Conservation (phyloP, 2,797 vertebrate genomes). For the Acanthopagrus latus region DNA sequence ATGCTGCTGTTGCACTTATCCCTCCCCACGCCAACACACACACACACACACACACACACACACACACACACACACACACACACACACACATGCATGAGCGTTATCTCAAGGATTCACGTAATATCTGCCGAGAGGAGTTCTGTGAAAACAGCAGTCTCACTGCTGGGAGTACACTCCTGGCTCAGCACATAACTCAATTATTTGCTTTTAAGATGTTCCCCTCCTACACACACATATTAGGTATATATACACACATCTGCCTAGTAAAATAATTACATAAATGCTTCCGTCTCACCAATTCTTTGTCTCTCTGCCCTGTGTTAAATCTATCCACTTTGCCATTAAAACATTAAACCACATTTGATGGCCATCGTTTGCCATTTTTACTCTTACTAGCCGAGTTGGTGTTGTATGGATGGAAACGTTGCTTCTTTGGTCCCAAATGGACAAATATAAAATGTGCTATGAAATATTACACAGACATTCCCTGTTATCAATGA, state of each 20-base stretch:
- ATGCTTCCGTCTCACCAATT: background rate
- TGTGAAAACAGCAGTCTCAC: slow-evolving; percentile 40
- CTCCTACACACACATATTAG: background rate
- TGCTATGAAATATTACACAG: background rate
- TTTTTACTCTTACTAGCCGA: background rate
- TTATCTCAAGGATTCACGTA: slow-evolving; percentile 21
- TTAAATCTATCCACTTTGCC: too few species aligned
- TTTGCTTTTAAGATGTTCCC: slow-evolving; percentile 1
- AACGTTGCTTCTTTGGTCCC: background rate
- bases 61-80: background rate
- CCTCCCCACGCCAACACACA: slow-evolving; percentile 20
- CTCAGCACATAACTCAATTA: slow-evolving; percentile 3
- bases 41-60: slow-evolving; percentile 15
- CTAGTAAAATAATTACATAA: background rate
- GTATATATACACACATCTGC: background rate
- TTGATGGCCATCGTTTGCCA: background rate
- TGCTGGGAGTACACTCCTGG: background rate
- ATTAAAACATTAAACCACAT: background rate
- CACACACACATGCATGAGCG: too few species aligned
- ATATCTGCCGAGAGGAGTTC: slow-evolving; percentile 12
- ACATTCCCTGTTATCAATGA: background rate
- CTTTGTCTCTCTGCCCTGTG: background rate
- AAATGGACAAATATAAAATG: background rate
- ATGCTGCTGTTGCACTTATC: slow-evolving; percentile 24
- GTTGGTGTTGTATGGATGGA: background rate